Evolutionary conservation across 2,888 invertebrate genomes (phyloP).

Genomic region (Phrixothrix hirtus): DNA sequence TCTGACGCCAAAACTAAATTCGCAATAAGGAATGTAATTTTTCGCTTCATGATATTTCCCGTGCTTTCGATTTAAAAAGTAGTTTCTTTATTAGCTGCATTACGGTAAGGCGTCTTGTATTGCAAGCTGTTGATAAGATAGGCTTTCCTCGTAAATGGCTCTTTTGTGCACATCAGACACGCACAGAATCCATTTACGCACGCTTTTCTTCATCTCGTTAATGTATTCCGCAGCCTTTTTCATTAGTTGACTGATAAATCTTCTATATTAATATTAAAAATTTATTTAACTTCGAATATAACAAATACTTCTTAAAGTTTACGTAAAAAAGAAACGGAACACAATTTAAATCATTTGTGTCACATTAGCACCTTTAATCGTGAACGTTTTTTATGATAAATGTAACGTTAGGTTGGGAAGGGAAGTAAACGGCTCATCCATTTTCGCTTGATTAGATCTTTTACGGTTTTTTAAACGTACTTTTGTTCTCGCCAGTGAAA

Average conservation of each 20-base stretch:
- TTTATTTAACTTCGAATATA: too few relatives aligned
- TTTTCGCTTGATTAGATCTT: constrained; percentile 12
- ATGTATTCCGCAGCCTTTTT: constrained; percentile 6
- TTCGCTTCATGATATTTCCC: constrained; percentile 8
- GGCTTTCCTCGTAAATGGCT: constrained; percentile 14
- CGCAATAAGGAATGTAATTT: constrained; percentile 2
- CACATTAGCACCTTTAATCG: too few relatives aligned
- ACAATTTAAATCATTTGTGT: too few relatives aligned
- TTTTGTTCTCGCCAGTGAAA: constrained; percentile 15
- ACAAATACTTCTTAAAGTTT: too few relatives aligned
- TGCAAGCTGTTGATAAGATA: constrained; percentile 17
- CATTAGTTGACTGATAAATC: background rate
- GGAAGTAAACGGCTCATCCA: constrained; percentile 6
- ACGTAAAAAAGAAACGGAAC: too few relatives aligned
- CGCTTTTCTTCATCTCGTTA: constrained; percentile 10
- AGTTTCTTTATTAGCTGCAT: constrained; percentile 18
- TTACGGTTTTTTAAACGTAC: constrained; percentile 4
- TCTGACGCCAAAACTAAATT: background rate
- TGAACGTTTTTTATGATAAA: background rate
- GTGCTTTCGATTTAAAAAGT: constrained; percentile 3
- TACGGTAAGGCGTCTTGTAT: constrained; percentile 10
- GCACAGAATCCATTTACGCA: constrained; percentile 12
- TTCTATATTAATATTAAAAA: too few relatives aligned
- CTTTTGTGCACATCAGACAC: constrained; percentile 21
- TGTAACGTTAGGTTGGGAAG: constrained; percentile 2